Base-by-base conservation (phyloP, 2,797 vertebrate species). In the Poeciliopsis turneri region DNA sequence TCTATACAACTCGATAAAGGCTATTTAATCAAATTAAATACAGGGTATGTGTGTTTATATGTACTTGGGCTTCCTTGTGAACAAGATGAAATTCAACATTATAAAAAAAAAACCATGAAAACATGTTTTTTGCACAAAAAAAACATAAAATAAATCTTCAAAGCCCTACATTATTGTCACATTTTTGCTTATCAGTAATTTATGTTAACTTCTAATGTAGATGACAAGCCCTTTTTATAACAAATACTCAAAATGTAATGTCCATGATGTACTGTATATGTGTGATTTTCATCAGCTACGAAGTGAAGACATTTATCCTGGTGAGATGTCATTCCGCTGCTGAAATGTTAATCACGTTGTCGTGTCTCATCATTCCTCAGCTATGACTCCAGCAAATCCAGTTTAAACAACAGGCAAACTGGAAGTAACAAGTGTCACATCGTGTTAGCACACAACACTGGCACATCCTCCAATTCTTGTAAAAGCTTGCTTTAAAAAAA, bases 401-500 rank as follows among this genome's bases (percentile, higher is more conserved):
- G 57, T 53, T 81, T 25, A 77, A 85, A 84, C 33, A 75, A 71
- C 57, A 74, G 39, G 59, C 11, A 7, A 80, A 68, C 49, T 68
- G 51, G 59, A 82, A 81, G 57, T 85, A 78, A 82, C 49, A 81
- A 36, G 59, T 82, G 76, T 77, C 41, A 75, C 76, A 73, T 16
- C 16, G 36, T 64, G 55, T 57, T 72, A 51, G 45, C 82, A 80
- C 71, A 84, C 75, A 57, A 49, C 0, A 0, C 4, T 71, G 30
- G 15, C 76, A 85, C 13, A 47, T 82, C 53, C 51, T 53, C 33
- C 20, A 68, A 66, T 47, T 79, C 72, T 64, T 81, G 16, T 7
- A 76, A 70, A 57, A 51, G 16, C n/a, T 70, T 71, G 30, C 33
- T 66, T 49, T 23, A 66, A 75, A 71, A n/a, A 70, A 82, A 51